Base-by-base conservation (phyloP, 2,888 invertebrate genomes). In the Zaprionus lineosus region DNA sequence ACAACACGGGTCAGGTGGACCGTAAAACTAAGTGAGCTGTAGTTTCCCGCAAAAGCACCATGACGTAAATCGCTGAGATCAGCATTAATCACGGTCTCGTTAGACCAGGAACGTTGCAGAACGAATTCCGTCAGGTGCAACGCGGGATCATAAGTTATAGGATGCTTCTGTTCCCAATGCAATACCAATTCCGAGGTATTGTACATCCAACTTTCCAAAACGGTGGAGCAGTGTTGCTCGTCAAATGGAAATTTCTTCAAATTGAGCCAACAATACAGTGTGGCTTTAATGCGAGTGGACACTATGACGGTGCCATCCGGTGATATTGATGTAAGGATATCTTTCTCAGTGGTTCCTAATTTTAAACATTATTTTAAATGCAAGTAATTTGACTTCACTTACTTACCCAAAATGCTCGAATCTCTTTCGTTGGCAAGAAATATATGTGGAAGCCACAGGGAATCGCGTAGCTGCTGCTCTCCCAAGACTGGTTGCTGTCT, bases 191-290 rank as follows among this genome's bases (percentile, higher is more conserved):
- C 94, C 8, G 93, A 93, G 0, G 94, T 93, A 85, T 95, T 95
- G 89, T 96, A 94, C 84, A 95, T 95, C 96, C 96, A 96, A 88
- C 95, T 96, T 89, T 95, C 95, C 57, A 96, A 92, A 61, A 94
- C 92, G 79, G 96, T 92, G 12, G 95, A 93, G 86, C 96, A 96
- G 16, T 93, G 92, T 89, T 97, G 96, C 51, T 94, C 94, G 86
- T 97, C 96, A 81, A 97, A 96, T 0, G 96, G 96, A 85, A 96
- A 97, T 87, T 96, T 96, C 87, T 95, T 94, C 62, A 96, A 90
- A 84, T 96, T 94, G 92, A 97, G 95, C 92, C 95, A 95, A 83
- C 96, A 96, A 75, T 95, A 95, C 0, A 96, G 92, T 1, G 94
- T 94, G 0, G 95, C 94, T 86, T 95, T 95, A 90, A 96, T 93